Evolutionary conservation across 37 sponge, comb jelly and placozoan species (phyloP).

Genomic region (Hexactinellida sp.): DNA sequence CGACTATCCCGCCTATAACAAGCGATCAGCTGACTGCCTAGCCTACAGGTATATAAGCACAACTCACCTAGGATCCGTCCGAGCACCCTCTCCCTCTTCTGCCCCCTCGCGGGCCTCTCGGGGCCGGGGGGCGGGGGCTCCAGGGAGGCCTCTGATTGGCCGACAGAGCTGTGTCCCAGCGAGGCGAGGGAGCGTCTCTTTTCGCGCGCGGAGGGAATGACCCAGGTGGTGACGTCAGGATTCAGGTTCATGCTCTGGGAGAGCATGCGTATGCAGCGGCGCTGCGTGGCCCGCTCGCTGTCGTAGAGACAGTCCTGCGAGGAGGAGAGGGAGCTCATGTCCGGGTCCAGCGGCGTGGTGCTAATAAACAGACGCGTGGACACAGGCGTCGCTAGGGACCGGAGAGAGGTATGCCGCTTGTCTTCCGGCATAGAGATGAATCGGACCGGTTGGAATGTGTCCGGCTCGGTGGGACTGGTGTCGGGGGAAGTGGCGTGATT

Average conservation of each 20-base stretch:
- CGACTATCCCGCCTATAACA: background rate
- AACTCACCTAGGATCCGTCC: background rate
- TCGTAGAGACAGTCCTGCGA: constrained; percentile 11
- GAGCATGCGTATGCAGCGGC: background rate
- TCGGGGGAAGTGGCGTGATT: background rate
- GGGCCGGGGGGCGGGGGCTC: background rate
- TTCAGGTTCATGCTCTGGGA: background rate
- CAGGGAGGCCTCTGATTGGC: background rate
- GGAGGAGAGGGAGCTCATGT: background rate
- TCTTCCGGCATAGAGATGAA: background rate
- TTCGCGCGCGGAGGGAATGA: background rate
- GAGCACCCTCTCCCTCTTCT: background rate
- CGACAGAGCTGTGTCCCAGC: background rate
- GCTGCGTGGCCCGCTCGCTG: background rate
- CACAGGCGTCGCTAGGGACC: constrained; percentile 7
- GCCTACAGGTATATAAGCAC: too few species aligned
- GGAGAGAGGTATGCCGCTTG: background rate
- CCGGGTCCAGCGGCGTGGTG: background rate
- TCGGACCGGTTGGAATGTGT: background rate
- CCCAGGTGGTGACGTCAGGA: background rate
- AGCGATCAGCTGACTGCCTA: too few species aligned
- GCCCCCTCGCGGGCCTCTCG: background rate
- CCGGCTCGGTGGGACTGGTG: background rate
- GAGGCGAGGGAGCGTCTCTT: constrained; percentile 8
- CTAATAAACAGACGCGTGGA: background rate